Evolutionary conservation across 1,140 invertebrate species (phyloP).

Genomic region (Leptinotarsa undecemlineata): DNA sequence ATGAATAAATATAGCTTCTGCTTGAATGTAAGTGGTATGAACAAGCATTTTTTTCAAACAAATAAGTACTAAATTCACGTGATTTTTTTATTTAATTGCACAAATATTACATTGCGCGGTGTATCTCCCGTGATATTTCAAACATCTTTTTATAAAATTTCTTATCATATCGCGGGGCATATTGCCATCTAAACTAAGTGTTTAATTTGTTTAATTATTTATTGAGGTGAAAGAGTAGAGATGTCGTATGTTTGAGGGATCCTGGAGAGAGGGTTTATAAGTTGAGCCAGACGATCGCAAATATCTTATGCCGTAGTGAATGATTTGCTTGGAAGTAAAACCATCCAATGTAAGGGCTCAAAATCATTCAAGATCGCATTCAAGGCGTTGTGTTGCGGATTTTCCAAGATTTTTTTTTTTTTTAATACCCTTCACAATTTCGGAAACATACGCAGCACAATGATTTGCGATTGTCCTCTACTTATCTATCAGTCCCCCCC

Average conservation of each 20-base stretch:
- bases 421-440: not conserved
- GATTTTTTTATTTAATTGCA: constrained; percentile 26
- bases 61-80: constrained; percentile 30
- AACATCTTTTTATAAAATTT: constrained; percentile 30
- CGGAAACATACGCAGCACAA: constrained; percentile 12
- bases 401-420: not conserved
- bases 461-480: constrained; percentile 22
- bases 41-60: constrained; percentile 33
- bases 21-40: constrained; percentile 35
- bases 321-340: constrained; percentile 31
- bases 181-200: constrained; percentile 28
- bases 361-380: constrained; percentile 30
- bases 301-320: constrained; percentile 12
- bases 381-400: constrained; percentile 16
- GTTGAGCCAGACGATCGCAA: not conserved
- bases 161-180: constrained; percentile 15
- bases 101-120: constrained; percentile 14
- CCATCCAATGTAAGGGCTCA: constrained; percentile 38
- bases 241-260: constrained; percentile 16
- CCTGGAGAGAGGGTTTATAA: not conserved
- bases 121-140: constrained; percentile 20
- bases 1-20: constrained; percentile 37
- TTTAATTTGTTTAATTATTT: constrained; percentile 37
- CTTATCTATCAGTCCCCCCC: constrained; percentile 29
- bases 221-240: constrained; percentile 25